Evolutionary conservation across 2,797 vertebrate species (phyloP).

Genomic region (Anguilla megastoma): DNA sequence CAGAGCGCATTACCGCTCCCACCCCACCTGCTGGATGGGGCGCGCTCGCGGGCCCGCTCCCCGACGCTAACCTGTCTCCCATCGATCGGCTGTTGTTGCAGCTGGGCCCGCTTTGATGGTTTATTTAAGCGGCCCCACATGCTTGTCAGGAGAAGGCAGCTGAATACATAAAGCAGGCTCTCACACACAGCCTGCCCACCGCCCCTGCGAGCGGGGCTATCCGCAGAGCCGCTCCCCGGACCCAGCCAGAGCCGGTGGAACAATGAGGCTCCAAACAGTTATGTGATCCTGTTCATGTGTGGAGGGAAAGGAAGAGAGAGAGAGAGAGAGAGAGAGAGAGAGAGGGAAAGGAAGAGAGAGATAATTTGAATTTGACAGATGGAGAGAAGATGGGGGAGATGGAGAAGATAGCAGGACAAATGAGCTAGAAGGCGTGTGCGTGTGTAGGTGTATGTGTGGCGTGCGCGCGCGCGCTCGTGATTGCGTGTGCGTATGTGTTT

Average conservation of each 20-base stretch:
- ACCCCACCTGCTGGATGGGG: slow-evolving; percentile 95
- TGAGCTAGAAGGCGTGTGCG: not conserved
- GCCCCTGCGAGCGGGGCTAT: not conserved
- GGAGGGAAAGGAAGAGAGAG: slow-evolving; percentile 31
- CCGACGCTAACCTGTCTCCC: slow-evolving; percentile 90
- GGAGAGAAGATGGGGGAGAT: slow-evolving; percentile 61
- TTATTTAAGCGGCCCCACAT: slow-evolving; percentile 99
- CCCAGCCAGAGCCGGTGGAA: slow-evolving; percentile 98
- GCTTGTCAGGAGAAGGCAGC: slow-evolving; percentile 98
- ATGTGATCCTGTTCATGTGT: slow-evolving; percentile 79
- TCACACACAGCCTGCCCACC: slow-evolving; percentile 57
- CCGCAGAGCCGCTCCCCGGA: slow-evolving; percentile 83
- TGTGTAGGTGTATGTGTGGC: not conserved
- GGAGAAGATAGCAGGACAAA: no score
- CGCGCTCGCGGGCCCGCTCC: slow-evolving; percentile 79
- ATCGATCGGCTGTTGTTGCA: slow-evolving; percentile 98
- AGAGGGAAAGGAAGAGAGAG: not conserved
- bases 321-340: not conserved
- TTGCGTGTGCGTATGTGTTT: not conserved
- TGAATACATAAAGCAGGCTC: slow-evolving; percentile 99
- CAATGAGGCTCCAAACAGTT: slow-evolving; percentile 99
- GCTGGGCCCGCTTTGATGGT: slow-evolving; percentile 93
- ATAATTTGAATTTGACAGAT: slow-evolving; percentile 40
- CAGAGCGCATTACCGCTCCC: slow-evolving; percentile 79
- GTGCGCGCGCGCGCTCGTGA: not conserved